Evolutionary conservation across 2,113 vertebrate species (phyloP).

Genomic region (Zeus faber): DNA sequence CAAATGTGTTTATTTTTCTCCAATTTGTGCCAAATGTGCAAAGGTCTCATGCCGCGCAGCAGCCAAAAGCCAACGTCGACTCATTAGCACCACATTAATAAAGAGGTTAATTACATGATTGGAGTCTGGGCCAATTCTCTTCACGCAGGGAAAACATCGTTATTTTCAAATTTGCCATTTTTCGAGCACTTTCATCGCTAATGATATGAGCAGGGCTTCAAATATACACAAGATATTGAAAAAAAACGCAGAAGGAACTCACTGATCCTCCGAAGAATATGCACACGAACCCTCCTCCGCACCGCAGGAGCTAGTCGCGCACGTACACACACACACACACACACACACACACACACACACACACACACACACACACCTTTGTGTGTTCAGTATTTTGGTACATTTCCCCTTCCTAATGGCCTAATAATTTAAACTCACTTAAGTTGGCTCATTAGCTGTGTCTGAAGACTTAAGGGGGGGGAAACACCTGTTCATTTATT

Average conservation of each 20-base stretch:
- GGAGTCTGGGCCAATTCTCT: conserved; percentile 19
- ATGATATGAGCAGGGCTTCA: conserved; percentile 42
- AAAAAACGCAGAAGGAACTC: conserved; percentile 7
- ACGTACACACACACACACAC: conserved; percentile 43
- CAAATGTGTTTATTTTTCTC: conserved; percentile 46
- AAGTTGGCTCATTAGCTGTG: conserved; percentile 68
- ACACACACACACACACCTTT: conserved; percentile 58
- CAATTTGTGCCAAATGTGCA: conserved; percentile 26
- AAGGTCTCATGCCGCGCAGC: conserved; percentile 18
- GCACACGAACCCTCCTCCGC: conserved; percentile 41
- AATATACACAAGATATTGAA: conserved; percentile 38
- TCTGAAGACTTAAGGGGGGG: conserved; percentile 56
- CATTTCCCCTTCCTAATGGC: conserved; percentile 71
- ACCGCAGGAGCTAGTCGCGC: conserved; percentile 32
- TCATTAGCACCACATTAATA: conserved; percentile 50
- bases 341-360: conserved; percentile 18
- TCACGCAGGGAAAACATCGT: conserved; percentile 56
- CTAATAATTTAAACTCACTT: conserved; percentile 73
- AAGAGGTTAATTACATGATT: conserved; percentile 42
- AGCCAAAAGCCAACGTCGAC: conserved; percentile 34
- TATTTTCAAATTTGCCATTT: conserved; percentile 45
- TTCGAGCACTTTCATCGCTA: conserved; percentile 52
- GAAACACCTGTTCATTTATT: conserved; percentile 71
- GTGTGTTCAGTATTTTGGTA: conserved; percentile 55
- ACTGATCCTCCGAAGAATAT: conserved; percentile 28